Evolutionary conservation across 2,113 vertebrate genomes (phyloP), one percentile per base, ranked within the genome.

Genomic region (Tetrax tetrax): DNA sequence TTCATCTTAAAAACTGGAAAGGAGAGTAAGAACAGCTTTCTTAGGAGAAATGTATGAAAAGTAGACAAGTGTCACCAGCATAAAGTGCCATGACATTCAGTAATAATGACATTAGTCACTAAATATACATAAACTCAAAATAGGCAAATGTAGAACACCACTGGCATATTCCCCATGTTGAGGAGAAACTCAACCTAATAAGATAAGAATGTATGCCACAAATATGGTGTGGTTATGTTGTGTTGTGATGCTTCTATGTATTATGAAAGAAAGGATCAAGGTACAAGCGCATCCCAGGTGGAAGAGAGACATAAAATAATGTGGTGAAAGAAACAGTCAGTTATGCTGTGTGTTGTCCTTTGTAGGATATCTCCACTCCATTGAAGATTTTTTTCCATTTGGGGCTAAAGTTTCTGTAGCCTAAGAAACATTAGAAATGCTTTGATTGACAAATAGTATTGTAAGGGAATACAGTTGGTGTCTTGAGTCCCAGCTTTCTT

Each of bases 111-210:
- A 78, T 83, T 82, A 93, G 69, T 97, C 87, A 94, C 27, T 35
- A 94, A 92, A 83, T 89, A 87, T 11, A 83, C 24, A 24, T 47
- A 51, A 91, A 79, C 69, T 94, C 38, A 60, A 96, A 95, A 90
- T 7, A 96, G 57, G 48, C 23, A 68, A 68, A n/a, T 25, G 21
- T 45, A 74, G 59, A 94, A 74, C 14, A 86, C 24, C 29, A n/a
- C 45, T 60, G 64, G 4, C n/a, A 71, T 43, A 83, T 89, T 94
- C 14, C 14, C 22, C 63, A 43, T 28, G 41, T 29, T 7, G 3
- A 66, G 33, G 12, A 59, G 37, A 88, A 92, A 63, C 41, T 69
- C 38, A 50, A 54, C 5, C 29, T 90, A 84, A 47, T 71, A 50
- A 56, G 15, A 2, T 47, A 77, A 50, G 20, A 19, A 64, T 56